phyloP scores from a whole-genome alignment of 2,113 vertebrate species.

The Nothoprocta pentlandii region DNA sequence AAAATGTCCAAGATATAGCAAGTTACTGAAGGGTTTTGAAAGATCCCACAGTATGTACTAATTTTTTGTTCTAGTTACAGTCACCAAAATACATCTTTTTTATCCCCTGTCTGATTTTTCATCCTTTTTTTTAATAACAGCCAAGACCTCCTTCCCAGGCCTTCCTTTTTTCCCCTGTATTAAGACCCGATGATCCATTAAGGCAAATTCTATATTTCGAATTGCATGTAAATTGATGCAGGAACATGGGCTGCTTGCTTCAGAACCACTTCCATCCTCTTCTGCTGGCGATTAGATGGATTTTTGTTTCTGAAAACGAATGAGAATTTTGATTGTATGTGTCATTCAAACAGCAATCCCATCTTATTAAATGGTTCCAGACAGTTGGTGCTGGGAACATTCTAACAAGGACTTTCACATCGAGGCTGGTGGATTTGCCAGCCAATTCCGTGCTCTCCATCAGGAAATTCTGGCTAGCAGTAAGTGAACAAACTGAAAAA shows the following conservation, averaged over 20 bases:
- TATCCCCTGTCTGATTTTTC: neutral
- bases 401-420: conserved; percentile 16
- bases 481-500: conserved; percentile 22
- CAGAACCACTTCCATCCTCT: conserved; percentile 33
- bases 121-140: conserved; percentile 21
- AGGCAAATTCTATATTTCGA: conserved; percentile 45
- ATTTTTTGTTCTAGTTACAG: conserved; percentile 1
- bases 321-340: conserved; percentile 58
- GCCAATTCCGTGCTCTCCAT: neutral
- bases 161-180: neutral
- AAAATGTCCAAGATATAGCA: conserved; percentile 13
- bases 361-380: conserved; percentile 55
- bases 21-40: conserved; percentile 13
- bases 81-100: neutral
- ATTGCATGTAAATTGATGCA: conserved; percentile 38
- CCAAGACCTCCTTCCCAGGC: neutral
- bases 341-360: conserved; percentile 54
- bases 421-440: conserved; percentile 14
- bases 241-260: conserved; percentile 8
- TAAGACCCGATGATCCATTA: conserved; percentile 51
- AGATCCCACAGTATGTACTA: neutral
- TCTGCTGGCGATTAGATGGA: conserved; percentile 31
- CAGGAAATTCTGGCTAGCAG: conserved; percentile 25
- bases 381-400: conserved; percentile 35
- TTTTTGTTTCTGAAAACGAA: conserved; percentile 43